Evolutionary conservation across 2,797 vertebrate species (phyloP).

Genomic region (Eulemur mongoz): DNA sequence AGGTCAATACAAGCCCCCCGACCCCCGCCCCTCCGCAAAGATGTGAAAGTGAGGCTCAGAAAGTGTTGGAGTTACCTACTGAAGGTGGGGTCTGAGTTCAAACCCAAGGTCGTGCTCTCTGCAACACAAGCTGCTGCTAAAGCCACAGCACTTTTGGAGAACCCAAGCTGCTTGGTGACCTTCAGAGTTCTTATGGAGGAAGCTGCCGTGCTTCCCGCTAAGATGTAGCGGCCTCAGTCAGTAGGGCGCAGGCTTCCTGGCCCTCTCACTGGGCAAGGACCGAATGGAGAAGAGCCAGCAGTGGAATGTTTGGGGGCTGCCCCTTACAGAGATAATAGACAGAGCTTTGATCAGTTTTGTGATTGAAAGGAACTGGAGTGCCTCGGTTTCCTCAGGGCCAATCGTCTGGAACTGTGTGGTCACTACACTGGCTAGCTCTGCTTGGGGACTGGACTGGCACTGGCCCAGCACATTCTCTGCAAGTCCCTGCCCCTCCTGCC

Average conservation of each 20-base stretch:
- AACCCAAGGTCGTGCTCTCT: neutral
- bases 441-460: neutral
- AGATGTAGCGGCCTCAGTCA: neutral
- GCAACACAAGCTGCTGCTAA: neutral
- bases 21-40: rapidly evolving
- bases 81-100: neutral
- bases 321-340: neutral
- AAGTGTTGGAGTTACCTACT: neutral
- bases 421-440: neutral
- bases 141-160: neutral
- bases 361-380: neutral
- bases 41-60: neutral
- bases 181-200: neutral
- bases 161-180: neutral
- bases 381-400: neutral
- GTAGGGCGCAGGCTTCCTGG: neutral
- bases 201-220: neutral
- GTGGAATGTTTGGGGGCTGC: neutral
- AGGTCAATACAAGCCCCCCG: neutral
- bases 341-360: neutral
- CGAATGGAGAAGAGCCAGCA: neutral
- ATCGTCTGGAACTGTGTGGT: neutral
- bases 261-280: neutral
- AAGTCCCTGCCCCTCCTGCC: rapidly evolving
- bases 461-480: neutral